Evolutionary conservation across 2,888 invertebrate genomes (phyloP), one percentile per base, ranked within the genome.

Genomic region (Cremastinae sp.): DNA sequence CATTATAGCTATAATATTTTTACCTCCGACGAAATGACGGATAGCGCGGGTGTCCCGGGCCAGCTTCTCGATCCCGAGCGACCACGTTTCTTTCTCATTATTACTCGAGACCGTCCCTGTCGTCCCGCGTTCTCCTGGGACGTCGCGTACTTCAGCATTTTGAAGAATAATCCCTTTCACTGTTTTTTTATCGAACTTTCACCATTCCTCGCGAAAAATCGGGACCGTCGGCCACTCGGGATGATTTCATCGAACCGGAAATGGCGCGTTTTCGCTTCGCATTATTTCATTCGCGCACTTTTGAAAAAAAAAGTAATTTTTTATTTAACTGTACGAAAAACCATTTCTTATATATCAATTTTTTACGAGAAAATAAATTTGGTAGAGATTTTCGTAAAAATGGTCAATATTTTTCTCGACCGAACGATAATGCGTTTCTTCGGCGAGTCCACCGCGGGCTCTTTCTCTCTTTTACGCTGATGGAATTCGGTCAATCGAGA

Each of bases 21-120:
- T 87, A 89, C 88, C 88, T 89, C 88, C 58, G 86, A 82, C 5
- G 87, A 87, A 34, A 84, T 83, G 47, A 87, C 77, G 59, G 88
- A 89, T 22, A 87, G 78, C 20, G 87, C 85, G 43, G 88, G 88
- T 5, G 88, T 88, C 5, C 88, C 87, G 51, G 88, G 89, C 89
- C 89, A 89, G 79, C 89, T 89, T 80, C 85, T 87, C 41, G 88
- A 87, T 62, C 86, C 83, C 43, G 88, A 88, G 43, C 88, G 86
- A 68, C 88, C 89, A 70, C 86, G 85, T 74, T 83, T 87, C 78
- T 83, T 84, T 56, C 88, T 85, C 78, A 84, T 82, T 51, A 82
- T 79, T 75, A 85, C 82, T 72, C 86, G 86, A 71, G 84, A 80
- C 68, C 85, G 84, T 14, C 81, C 85, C 53, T 73, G 81, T 58